These are phyloP conservation scores for Darevskia mixta DNA, from an alignment of 2,797 vertebrate genomes.

Conservation along the genomic window DNA sequence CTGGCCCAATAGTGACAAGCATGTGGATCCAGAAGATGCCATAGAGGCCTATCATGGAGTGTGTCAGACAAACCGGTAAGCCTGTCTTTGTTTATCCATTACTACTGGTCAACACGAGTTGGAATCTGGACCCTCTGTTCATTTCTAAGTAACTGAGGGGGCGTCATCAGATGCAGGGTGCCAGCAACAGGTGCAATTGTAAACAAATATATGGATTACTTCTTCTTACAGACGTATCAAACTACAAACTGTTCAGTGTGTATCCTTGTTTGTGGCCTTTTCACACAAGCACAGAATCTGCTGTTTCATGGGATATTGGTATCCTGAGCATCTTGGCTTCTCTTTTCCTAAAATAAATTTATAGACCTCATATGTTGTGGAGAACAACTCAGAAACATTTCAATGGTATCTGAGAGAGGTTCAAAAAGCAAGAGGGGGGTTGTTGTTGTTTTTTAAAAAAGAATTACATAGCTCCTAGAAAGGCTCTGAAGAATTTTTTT, in stretches of 20 bases:
- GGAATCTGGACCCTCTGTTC: neutral
- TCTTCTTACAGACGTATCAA: neutral
- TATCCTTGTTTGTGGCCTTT: neutral
- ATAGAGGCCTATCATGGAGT: constrained; percentile 85
- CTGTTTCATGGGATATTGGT: neutral
- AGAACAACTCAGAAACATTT: neutral
- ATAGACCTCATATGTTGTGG: neutral
- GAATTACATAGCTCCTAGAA: neutral
- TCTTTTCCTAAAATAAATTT: neutral
- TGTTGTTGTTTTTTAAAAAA: neutral
- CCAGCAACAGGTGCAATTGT: neutral
- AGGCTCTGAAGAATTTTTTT: neutral
- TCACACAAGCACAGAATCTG: neutral
- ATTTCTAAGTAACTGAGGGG: neutral
- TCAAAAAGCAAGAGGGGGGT: neutral
- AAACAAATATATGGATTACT: neutral
- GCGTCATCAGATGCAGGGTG: neutral
- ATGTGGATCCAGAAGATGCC: constrained; percentile 82
- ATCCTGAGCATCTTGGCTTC: neutral
- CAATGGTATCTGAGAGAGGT: neutral
- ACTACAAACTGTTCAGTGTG: neutral
- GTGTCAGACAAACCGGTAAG: constrained; percentile 89
- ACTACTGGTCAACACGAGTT: neutral
- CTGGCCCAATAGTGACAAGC: constrained; percentile 82
- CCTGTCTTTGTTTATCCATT: neutral